Evolutionary conservation across 2,888 invertebrate genomes (phyloP).

Genomic region (Pelosia muscerda): DNA sequence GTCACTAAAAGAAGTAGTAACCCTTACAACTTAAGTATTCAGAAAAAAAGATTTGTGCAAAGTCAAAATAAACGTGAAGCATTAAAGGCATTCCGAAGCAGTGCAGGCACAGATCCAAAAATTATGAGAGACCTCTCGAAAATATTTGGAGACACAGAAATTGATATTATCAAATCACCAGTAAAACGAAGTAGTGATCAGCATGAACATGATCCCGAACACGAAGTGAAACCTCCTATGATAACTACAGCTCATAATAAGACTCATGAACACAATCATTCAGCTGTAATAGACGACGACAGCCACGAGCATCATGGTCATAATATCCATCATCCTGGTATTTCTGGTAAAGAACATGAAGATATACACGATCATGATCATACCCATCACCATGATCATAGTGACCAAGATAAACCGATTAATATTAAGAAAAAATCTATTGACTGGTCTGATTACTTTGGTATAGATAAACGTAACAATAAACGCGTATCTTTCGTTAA

Average conservation of each 20-base stretch:
- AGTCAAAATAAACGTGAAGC: slow-evolving; percentile 71
- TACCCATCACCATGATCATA: slow-evolving; percentile 43
- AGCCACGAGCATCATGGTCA: slow-evolving; percentile 74
- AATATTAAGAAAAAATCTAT: slow-evolving; percentile 92
- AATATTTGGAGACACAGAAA: slow-evolving; percentile 87
- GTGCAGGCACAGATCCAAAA: slow-evolving; percentile 89
- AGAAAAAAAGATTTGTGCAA: slow-evolving; percentile 69
- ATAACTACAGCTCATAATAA: slow-evolving; percentile 65
- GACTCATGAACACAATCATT: slow-evolving; percentile 62
- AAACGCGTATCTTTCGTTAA: slow-evolving; percentile 80
- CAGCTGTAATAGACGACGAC: slow-evolving; percentile 60
- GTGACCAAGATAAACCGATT: slow-evolving; percentile 78
- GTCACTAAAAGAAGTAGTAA: slow-evolving; percentile 89
- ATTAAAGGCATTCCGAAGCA: slow-evolving; percentile 72
- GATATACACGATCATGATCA: slow-evolving; percentile 56
- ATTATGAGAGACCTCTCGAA: slow-evolving; percentile 90
- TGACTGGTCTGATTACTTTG: slow-evolving; percentile 96
- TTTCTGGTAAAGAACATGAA: slow-evolving; percentile 57
- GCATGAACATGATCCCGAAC: slow-evolving; percentile 41
- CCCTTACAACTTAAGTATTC: slow-evolving; percentile 63
- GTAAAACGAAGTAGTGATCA: slow-evolving; percentile 85
- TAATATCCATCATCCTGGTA: slow-evolving; percentile 69
- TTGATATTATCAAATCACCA: slow-evolving; percentile 78
- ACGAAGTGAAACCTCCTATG: slow-evolving; percentile 78
- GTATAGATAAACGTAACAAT: slow-evolving; percentile 92